These are phyloP conservation scores for Peromyscus maniculatus DNA, from an alignment of 2,113 vertebrate species.

Conservation along the genomic window DNA sequence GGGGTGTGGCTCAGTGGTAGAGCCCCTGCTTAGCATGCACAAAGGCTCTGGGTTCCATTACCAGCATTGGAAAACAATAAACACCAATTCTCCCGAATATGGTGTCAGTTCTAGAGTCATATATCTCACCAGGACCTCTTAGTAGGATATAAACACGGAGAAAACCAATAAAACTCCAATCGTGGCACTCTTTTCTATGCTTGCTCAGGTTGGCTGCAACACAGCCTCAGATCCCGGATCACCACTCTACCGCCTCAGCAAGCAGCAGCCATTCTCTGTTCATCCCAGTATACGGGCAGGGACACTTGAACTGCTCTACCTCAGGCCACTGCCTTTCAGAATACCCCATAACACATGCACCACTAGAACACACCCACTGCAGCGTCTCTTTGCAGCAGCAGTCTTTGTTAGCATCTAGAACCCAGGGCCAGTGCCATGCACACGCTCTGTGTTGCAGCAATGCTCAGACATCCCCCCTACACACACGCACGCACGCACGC, in stretches of 20 bases:
- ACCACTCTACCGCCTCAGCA: neutral
- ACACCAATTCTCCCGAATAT: neutral
- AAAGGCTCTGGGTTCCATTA: neutral
- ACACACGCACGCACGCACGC: too few species aligned
- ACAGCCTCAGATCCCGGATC: neutral
- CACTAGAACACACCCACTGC: accelerated
- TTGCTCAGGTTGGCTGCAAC: neutral
- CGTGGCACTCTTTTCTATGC: neutral
- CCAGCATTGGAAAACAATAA: neutral
- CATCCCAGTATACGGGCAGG: neutral
- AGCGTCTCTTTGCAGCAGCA: accelerated
- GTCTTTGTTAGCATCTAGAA: accelerated
- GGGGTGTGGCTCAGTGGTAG: neutral
- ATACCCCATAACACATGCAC: accelerated
- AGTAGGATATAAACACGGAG: neutral
- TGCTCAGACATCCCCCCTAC: neutral
- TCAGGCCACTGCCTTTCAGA: neutral
- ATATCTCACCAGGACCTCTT: neutral
- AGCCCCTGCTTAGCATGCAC: neutral
- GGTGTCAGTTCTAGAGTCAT: neutral
- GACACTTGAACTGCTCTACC: too few species aligned
- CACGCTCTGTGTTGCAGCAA: neutral
- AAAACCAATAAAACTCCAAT: neutral
- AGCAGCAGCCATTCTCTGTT: too few species aligned
- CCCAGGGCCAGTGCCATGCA: accelerated